Evolutionary conservation across 2,113 vertebrate species (phyloP).

Genomic region (Pterophyllum scalare): DNA sequence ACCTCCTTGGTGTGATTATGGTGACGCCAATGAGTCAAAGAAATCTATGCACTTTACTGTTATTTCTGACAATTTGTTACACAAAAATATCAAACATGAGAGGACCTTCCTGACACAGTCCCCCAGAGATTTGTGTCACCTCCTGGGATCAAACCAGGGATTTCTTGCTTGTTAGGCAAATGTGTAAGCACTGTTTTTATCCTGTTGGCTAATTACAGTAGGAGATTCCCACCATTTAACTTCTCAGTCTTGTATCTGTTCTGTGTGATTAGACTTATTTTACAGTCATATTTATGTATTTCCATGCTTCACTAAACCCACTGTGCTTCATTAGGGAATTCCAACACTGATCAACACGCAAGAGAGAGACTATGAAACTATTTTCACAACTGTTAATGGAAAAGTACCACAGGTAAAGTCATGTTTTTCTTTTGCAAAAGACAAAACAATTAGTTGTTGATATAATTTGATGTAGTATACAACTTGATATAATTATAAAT

Average conservation of each 20-base stretch:
- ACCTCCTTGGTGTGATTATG: not conserved
- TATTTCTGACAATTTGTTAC: no score
- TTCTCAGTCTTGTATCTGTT: not conserved
- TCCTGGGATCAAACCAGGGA: no score
- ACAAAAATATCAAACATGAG: no score
- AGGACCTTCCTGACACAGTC: no score
- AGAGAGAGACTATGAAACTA: constrained; percentile 86
- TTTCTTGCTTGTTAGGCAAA: no score
- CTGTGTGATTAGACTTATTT: not conserved
- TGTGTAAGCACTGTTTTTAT: not conserved
- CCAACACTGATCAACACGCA: constrained; percentile 85
- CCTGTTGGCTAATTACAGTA: not conserved
- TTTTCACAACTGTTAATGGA: constrained; percentile 82
- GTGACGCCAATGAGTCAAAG: no score
- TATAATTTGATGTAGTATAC: no score
- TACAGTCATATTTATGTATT: not conserved
- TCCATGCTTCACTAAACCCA: not conserved
- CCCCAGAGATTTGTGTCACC: no score
- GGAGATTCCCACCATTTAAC: not conserved
- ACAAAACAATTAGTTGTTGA: no score
- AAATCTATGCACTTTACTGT: no score
- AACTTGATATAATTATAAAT: not conserved
- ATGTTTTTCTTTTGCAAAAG: not conserved
- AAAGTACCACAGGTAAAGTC: constrained; percentile 84
- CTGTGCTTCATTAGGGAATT: constrained; percentile 79